A percentile compares a stretch with the other conserved stretches of the same genome.
phyloP scores from a whole-genome alignment of 2,888 invertebrate genomes.

The Halocaridina rubra region DNA sequence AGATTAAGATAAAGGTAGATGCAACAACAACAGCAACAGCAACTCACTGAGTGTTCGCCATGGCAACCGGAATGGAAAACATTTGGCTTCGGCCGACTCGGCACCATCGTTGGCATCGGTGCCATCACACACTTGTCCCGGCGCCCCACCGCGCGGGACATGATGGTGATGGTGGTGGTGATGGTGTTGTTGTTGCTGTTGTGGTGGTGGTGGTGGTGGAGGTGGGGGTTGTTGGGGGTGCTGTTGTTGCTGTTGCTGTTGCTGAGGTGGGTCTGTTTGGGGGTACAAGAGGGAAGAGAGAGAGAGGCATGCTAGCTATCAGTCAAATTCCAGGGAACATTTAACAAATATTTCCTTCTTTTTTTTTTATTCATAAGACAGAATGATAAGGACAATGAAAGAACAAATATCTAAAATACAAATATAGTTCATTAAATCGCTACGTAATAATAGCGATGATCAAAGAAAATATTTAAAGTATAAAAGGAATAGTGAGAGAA shows the following conservation, averaged over 20 bases:
- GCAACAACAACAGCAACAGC: no score
- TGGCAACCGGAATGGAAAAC: background rate
- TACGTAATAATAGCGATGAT: no score
- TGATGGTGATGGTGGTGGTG: background rate
- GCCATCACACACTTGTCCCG: background rate
- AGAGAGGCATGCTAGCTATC: background rate
- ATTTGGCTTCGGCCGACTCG: background rate
- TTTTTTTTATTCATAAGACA: no score
- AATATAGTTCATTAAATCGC: no score
- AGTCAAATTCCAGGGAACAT: no score
- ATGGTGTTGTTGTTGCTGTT: background rate
- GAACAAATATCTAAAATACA: no score
- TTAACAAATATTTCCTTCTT: no score
- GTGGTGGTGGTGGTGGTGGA: background rate
- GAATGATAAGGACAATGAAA: no score
- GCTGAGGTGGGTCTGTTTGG: background rate
- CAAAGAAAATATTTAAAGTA: no score
- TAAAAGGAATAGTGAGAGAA: no score
- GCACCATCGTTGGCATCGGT: background rate
- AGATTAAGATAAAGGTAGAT: no score
- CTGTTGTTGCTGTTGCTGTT: background rate
- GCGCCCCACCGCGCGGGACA: background rate
- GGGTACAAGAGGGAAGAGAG: constrained; percentile 3
- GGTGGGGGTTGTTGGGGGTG: background rate
- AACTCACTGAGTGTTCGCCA: background rate